A percentile compares a stretch with the other conserved stretches of the same genome.
Evolutionary conservation across 2,888 invertebrate species (phyloP).

Genomic region (Dynastes hyllus): DNA sequence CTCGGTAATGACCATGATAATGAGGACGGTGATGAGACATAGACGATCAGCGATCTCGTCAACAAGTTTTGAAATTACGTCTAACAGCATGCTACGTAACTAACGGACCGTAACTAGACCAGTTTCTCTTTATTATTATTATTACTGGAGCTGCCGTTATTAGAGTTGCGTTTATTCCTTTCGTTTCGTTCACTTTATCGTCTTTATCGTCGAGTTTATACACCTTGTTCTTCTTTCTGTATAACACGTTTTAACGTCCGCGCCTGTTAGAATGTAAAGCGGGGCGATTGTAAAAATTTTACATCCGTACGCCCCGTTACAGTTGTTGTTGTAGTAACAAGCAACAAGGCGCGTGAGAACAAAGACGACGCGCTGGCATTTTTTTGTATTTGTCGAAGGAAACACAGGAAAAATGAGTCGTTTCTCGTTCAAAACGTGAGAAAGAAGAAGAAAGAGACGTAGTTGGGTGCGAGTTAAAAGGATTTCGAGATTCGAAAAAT

Average conservation of each 20-base stretch:
- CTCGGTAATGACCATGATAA: conserved; percentile 16
- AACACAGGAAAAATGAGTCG: background rate
- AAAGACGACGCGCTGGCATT: background rate
- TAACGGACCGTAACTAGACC: conserved; percentile 16
- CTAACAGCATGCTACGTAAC: conserved; percentile 12
- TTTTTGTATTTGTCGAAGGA: conserved; percentile 2
- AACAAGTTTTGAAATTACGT: background rate
- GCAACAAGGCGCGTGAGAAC: background rate
- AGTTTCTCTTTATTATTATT: conserved; percentile 12
- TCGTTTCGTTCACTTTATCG: conserved; percentile 1
- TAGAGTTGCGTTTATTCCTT: background rate
- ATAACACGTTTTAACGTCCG: background rate
- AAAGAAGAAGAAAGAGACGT: background rate
- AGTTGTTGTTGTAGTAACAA: background rate
- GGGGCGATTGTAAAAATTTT: conserved; percentile 4
- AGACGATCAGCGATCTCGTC: conserved; percentile 9
- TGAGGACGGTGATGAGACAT: conserved; percentile 11
- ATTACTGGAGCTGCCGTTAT: conserved; percentile 13
- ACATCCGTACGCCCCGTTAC: background rate
- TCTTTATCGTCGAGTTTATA: background rate
- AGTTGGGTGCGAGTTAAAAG: background rate
- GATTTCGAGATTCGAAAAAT: background rate
- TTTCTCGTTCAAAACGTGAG: background rate
- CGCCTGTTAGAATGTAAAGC: background rate
- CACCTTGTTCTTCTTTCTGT: background rate